Evolutionary conservation across 1,140 invertebrate species (phyloP).

Genomic region (Sycobia sp.): DNA sequence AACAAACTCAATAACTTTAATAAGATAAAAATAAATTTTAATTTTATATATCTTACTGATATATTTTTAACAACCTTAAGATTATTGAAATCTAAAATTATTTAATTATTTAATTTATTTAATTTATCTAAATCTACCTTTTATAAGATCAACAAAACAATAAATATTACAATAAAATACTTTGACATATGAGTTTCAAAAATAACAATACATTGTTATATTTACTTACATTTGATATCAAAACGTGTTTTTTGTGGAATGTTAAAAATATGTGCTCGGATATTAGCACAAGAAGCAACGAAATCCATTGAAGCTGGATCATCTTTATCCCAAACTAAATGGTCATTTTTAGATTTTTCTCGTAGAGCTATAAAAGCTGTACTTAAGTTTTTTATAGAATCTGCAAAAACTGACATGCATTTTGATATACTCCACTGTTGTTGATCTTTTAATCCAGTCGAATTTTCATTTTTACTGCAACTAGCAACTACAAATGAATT

Average conservation of each 20-base stretch:
- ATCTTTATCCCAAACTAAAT: conserved; percentile 97
- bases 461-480: conserved; percentile 55
- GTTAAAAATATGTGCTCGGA: conserved; percentile 89
- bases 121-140: no score
- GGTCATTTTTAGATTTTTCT: conserved; percentile 65
- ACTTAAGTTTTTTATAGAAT: conserved; percentile 74
- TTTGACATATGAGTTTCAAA: no score
- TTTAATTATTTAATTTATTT: not conserved
- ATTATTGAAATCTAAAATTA: not conserved
- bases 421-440: conserved; percentile 80
- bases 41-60: no score
- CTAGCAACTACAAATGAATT: conserved; percentile 54
- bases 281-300: conserved; percentile 93
- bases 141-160: no score
- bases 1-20: no score
- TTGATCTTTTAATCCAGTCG: conserved; percentile 71
- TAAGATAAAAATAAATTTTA: no score
- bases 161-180: no score
- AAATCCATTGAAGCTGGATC: conserved; percentile 94
- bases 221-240: conserved; percentile 89
- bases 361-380: conserved; percentile 65
- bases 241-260: conserved; percentile 88
- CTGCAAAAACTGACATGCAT: conserved; percentile 77
- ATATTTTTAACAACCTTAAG: not conserved
- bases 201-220: not conserved